Evolutionary conservation across 2,888 invertebrate species (phyloP).

Genomic region (Mythimna albipuncta): DNA sequence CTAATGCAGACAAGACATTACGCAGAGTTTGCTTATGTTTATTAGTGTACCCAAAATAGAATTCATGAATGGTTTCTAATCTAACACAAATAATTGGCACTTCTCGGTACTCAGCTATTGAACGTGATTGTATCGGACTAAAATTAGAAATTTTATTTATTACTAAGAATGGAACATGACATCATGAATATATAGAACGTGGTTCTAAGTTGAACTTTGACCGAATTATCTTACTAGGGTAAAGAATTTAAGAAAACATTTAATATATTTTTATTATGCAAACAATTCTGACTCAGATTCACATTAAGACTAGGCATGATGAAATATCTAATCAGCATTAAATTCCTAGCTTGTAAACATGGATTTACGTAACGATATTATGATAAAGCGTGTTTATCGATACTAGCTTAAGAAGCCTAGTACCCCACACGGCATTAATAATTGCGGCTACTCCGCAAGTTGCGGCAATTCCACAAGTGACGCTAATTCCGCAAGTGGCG

Average conservation of each 20-base stretch:
- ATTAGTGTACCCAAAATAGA: conserved; percentile 9
- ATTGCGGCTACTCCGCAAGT: background rate
- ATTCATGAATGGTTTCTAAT: conserved; percentile 20
- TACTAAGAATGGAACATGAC: conserved; percentile 37
- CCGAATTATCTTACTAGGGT: conserved; percentile 22
- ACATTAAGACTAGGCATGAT: conserved; percentile 10
- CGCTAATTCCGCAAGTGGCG: background rate
- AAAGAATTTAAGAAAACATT: background rate
- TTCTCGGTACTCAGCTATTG: conserved; percentile 16
- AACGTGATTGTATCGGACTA: conserved; percentile 21
- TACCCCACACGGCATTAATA: background rate
- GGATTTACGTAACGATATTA: background rate
- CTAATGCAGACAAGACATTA: background rate
- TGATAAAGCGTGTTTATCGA: background rate
- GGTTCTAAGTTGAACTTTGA: conserved; percentile 40
- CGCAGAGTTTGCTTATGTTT: conserved; percentile 11
- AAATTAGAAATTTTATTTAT: conserved; percentile 29
- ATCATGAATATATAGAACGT: conserved; percentile 24
- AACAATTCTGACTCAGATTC: conserved; percentile 19
- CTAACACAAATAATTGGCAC: conserved; percentile 12
- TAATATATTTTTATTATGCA: conserved; percentile 1
- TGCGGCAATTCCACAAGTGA: background rate
- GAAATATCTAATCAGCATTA: conserved; percentile 18
- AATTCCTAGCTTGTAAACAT: background rate
- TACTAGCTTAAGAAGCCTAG: background rate